These are phyloP conservation scores for Nemoura dubitans DNA, from an alignment of 2,888 invertebrate species.

Conservation along the genomic window DNA sequence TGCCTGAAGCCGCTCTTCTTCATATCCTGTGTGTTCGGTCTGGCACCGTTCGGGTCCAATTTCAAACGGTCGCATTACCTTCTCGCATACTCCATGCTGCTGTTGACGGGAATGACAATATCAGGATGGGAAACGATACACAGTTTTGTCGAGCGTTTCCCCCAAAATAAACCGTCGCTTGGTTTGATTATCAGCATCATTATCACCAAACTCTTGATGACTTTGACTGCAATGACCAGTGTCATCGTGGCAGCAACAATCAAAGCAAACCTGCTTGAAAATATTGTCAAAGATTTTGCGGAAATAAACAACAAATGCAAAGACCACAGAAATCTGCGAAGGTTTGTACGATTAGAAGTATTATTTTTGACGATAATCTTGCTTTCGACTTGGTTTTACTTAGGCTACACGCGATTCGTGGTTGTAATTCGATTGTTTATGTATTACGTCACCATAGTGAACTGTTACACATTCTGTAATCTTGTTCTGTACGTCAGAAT, in stretches of 20 bases:
- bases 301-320: no score
- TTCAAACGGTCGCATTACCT: not conserved
- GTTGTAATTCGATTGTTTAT: not conserved
- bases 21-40: not conserved
- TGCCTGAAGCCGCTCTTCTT: not conserved
- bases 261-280: no score
- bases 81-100: not conserved
- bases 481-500: not conserved
- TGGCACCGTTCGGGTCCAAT: not conserved
- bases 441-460: not conserved
- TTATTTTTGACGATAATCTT: no score
- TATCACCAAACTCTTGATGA: no score
- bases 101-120: not conserved
- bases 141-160: no score
- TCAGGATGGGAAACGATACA: not conserved
- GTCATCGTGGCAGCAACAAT: no score
- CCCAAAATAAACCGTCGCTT: no score
- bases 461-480: not conserved
- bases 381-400: not conserved
- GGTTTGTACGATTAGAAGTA: no score
- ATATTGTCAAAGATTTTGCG: no score
- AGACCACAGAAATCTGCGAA: no score
- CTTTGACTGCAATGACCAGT: no score
- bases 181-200: no score
- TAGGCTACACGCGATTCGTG: not conserved